Conservation (phyloP, 2,888 invertebrate genomes). For the Tipula confusa region DNA sequence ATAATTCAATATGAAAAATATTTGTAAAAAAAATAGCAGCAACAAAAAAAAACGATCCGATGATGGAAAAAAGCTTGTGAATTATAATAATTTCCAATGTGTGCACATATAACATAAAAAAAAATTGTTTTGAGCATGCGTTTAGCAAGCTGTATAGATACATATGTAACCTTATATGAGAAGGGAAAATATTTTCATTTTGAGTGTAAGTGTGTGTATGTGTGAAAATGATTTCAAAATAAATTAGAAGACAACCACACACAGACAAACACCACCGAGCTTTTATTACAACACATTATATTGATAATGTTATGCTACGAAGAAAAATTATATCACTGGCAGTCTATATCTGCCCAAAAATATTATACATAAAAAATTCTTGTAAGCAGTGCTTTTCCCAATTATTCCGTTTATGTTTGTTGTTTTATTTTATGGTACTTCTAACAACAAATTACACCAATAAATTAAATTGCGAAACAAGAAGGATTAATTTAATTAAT, state of each 20-base stretch:
- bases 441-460: background rate
- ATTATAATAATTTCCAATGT: background rate
- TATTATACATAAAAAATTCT: background rate
- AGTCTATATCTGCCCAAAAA: background rate
- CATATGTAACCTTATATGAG: background rate
- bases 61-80: background rate
- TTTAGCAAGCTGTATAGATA: background rate
- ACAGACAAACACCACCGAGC: too few species aligned
- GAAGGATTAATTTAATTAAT: background rate
- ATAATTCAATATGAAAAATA: background rate
- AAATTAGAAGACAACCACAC: background rate
- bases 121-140: background rate
- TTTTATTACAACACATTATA: background rate
- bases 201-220: background rate
- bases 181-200: background rate
- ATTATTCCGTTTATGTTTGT: background rate
- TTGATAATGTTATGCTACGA: background rate
- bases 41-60: background rate
- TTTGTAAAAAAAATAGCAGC: background rate
- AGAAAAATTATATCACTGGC: background rate
- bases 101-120: too few species aligned
- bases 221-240: background rate
- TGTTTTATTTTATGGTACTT: background rate
- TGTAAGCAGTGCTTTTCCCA: background rate
- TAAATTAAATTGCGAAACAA: constrained; percentile 17